Evolutionary conservation across 2,113 vertebrate genomes (phyloP).

Genomic region (Thalassoma bifasciatum): DNA sequence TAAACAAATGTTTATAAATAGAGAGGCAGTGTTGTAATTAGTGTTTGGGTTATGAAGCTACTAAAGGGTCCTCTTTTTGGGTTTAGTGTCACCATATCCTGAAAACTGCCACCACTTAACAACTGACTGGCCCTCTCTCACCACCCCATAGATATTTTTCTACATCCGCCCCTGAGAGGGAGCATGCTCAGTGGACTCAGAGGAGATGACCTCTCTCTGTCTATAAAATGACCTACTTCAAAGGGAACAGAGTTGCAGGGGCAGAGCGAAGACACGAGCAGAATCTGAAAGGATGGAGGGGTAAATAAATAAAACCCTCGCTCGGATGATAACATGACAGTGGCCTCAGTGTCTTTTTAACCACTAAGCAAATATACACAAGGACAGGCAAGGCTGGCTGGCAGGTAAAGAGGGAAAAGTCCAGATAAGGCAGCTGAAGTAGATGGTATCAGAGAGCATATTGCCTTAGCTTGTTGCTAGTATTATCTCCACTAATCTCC

Average conservation of each 20-base stretch:
- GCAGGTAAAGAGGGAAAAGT: conserved; percentile 21
- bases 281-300: conserved; percentile 58
- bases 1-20: too few species aligned
- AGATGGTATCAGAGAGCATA: conserved; percentile 39
- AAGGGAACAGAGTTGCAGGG: conserved; percentile 43
- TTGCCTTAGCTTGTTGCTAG: conserved; percentile 36
- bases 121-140: too few species aligned
- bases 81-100: too few species aligned
- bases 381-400: conserved; percentile 20
- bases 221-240: conserved; percentile 71
- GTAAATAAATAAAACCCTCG: conserved; percentile 58
- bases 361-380: conserved; percentile 65
- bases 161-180: too few species aligned
- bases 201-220: conserved; percentile 57
- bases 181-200: conserved; percentile 3
- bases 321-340: conserved; percentile 53
- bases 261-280: conserved; percentile 50
- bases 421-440: conserved; percentile 38
- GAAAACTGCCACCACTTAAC: too few species aligned
- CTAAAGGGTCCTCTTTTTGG: too few species aligned
- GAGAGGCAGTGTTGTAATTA: too few species aligned
- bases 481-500: conserved; percentile 63
- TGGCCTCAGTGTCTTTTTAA: conserved; percentile 58
- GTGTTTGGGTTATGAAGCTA: too few species aligned
- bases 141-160: too few species aligned